Evolutionary conservation across 2,113 vertebrate genomes (phyloP), one percentile per base, ranked within the genome.

Genomic region (Heptranchias perlo): DNA sequence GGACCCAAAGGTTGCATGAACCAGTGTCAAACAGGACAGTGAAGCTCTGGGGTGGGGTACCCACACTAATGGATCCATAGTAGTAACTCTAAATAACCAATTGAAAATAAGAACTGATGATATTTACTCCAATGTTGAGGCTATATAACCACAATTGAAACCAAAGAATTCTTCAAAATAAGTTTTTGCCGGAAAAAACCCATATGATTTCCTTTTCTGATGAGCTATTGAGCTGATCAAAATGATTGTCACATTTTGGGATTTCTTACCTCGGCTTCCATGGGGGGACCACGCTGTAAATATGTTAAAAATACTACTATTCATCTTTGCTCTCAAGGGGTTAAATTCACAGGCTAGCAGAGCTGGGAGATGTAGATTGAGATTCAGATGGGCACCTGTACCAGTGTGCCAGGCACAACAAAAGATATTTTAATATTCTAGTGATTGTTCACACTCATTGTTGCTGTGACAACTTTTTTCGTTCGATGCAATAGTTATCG

Each of bases 1-100:
- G 97, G 3, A 98, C 97, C 97, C 98, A 98, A 47, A 98, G 96
- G 96, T 97, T 96, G 96, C 97, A 97, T 82, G 97, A 98, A 0
- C 97, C 97, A 0, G 97, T 98, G 96, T 98, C 97, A 0, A 98
- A 98, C 6, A 98, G 97, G 96, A 98, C 97, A 76, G 96, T 0
- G 94, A 98, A 98, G 47, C 96, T 97, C 0, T 97, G 97, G 0
- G 97, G 97, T 7, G 97, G 97, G 1, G 96, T 97, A 84, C 98
- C 97, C 0, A 97, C 96, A 96, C 96, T 97, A 97, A 98, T 98
- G 96, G 97, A 97, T 73, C 98, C 97, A 0, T 97, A 98, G 61
- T 98, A 98, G 96, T 96, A 97, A 92, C 96, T 87, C 98, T 97
- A 96, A 0, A 2, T 87, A 78, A 47, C 4, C 39, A 49, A 25